These are phyloP conservation scores for Mesochorus sp. DNA, from an alignment of 2,888 invertebrate genomes.

Conservation along the genomic window DNA sequence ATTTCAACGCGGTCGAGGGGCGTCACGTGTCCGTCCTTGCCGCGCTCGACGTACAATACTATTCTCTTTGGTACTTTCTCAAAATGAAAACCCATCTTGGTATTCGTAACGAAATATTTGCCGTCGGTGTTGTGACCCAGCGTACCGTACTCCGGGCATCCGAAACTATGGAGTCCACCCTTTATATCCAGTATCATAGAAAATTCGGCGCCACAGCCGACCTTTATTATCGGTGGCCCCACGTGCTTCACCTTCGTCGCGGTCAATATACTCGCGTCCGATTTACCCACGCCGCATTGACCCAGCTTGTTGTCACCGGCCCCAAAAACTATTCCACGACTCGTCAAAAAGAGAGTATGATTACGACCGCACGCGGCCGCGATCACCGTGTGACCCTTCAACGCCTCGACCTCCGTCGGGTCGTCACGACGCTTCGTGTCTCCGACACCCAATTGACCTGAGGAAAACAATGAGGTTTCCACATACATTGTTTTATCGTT, in stretches of 20 bases:
- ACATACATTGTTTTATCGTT: too few species aligned
- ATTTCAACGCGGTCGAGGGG: slow-evolving; percentile 94
- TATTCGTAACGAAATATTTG: slow-evolving; percentile 95
- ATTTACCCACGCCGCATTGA: slow-evolving; percentile 93
- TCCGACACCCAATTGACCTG: slow-evolving; percentile 93
- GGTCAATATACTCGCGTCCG: slow-evolving; percentile 81
- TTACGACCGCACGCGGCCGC: slow-evolving; percentile 93
- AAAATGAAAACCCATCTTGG: slow-evolving; percentile 93
- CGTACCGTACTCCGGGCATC: slow-evolving; percentile 96
- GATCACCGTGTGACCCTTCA: slow-evolving; percentile 91
- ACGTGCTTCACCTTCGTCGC: slow-evolving; percentile 87
- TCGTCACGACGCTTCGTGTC: slow-evolving; percentile 88
- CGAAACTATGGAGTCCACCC: slow-evolving; percentile 95
- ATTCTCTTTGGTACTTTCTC: slow-evolving; percentile 93
- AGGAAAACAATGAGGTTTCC: background rate
- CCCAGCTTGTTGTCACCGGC: slow-evolving; percentile 97
- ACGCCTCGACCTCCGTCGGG: slow-evolving; percentile 89
- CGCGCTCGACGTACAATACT: slow-evolving; percentile 93
- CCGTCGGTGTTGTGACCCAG: slow-evolving; percentile 97
- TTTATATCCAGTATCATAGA: slow-evolving; percentile 95
- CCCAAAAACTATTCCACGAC: slow-evolving; percentile 93
- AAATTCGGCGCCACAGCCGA: slow-evolving; percentile 96
- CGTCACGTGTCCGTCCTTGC: slow-evolving; percentile 91
- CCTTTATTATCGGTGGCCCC: slow-evolving; percentile 93
- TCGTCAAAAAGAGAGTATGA: slow-evolving; percentile 94